Evolutionary conservation across 2,113 vertebrate species (phyloP), one percentile per base, ranked within the genome.

Genomic region (Lepus timidus): DNA sequence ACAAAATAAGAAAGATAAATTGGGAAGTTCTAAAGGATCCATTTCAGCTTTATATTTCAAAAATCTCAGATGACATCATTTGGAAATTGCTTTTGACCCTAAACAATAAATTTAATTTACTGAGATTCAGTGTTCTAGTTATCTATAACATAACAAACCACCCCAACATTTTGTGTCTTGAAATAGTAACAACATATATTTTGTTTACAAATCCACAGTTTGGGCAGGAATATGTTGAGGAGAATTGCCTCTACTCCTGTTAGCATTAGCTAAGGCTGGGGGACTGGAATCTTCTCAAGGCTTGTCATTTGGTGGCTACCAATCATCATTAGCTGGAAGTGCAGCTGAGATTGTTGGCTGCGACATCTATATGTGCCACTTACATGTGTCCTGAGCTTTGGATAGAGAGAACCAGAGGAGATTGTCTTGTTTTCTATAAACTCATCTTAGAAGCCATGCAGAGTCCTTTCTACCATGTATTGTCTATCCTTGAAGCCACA

Each of bases 1-100:
- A 62, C 23, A 85, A 90, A 95, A 70, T 76, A 39, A 62, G 27
- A 65, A 87, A 87, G 58, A 55, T 88, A n/a, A 12, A 85, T 27
- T 96, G 73, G 33, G 52, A 55, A 70, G 16, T 76, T 84, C 86
- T 83, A 44, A n/a, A 92, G 51, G 12, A 61, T 14, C 14, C 11
- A 13, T 93, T 95, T 79, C 14, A 64, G 9, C 4, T 95, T 85
- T 79, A 25, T 83, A 85, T 62, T 78, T 58, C 16, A 74, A 88
- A 70, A 68, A 44, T 88, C 14, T 85, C 25, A 88, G 52, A 62
- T 83, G 55, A 80, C 8, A 22, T 92, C 49, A 49, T 95, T 74
- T 88, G 58, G 76, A 90, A 84, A 91, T 82, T 67, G 13, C 25
- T 86, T 93, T 44, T 78, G 33, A 62, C 58, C 88, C 20, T 74